These are phyloP conservation scores for Drosophila hydei DNA, from an alignment of 1,140 invertebrate genomes.

Conservation along the genomic window DNA sequence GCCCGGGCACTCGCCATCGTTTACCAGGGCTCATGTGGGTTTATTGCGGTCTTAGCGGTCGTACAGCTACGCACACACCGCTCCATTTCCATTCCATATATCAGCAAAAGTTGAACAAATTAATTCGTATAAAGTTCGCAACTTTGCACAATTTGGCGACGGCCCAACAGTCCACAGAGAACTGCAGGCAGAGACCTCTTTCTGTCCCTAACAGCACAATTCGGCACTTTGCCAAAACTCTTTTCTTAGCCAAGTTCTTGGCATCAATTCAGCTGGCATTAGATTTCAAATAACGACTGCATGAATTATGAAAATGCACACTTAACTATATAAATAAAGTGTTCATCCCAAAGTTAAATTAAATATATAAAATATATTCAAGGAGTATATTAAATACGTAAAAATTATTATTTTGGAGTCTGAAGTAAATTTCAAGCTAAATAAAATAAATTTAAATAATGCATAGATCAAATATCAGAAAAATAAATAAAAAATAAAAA, in stretches of 20 bases:
- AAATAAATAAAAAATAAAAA: no score
- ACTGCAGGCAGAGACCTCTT: neutral
- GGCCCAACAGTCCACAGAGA: constrained; percentile 23
- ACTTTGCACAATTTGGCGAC: constrained; percentile 68
- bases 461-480: no score
- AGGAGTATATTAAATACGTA: no score
- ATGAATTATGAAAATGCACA: constrained; percentile 10
- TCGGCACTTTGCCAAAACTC: constrained; percentile 46
- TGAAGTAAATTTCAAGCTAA: no score
- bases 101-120: constrained; percentile 72
- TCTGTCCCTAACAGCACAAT: constrained; percentile 32
- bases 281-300: constrained; percentile 11
- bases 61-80: constrained; percentile 13
- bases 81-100: constrained; percentile 43
- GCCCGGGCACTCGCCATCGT: constrained; percentile 37
- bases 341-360: no score
- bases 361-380: no score
- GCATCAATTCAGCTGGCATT: constrained; percentile 50
- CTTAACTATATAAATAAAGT: no score
- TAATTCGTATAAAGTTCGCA: constrained; percentile 72
- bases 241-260: constrained; percentile 46
- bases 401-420: no score
- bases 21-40: constrained; percentile 70
- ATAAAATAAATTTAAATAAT: no score
- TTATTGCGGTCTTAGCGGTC: constrained; percentile 78